Percentiles rank a stretch among this genome's conserved stretches.
Evolutionary conservation across 2,888 invertebrate species (phyloP).

Genomic region (Drosophila multiciliata): DNA sequence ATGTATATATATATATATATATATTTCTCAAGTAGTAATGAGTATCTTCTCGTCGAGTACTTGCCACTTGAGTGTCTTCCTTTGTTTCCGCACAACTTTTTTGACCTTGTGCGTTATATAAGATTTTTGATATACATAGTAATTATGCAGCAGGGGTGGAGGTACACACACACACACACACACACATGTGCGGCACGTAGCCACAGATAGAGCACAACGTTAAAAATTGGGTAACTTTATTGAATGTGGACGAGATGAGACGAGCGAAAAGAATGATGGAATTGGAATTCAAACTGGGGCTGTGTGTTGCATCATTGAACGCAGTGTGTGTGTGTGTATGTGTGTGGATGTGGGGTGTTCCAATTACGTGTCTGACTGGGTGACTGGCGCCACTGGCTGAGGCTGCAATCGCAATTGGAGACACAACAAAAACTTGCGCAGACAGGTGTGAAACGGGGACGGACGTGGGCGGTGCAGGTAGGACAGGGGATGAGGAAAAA

Average conservation of each 20-base stretch:
- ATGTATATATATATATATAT: neutral
- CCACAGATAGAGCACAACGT: neutral
- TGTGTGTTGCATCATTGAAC: neutral
- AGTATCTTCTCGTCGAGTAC: neutral
- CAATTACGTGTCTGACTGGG: constrained; percentile 50
- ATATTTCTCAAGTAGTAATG: neutral
- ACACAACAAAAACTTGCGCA: constrained; percentile 13
- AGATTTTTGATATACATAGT: constrained; percentile 3
- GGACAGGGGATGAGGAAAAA: too few relatives aligned
- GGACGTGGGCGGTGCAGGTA: neutral
- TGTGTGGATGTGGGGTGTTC: constrained; percentile 27
- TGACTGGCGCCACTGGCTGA: constrained; percentile 62
- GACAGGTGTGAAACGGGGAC: constrained; percentile 11
- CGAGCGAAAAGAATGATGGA: neutral
- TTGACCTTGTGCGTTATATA: constrained; percentile 20
- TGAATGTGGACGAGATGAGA: neutral
- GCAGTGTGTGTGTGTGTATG: neutral
- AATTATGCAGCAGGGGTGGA: neutral
- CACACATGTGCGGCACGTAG: constrained; percentile 2
- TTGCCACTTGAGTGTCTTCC: neutral
- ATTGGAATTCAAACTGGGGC: neutral
- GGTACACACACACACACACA: neutral
- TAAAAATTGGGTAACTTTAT: constrained; percentile 2
- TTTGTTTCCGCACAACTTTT: constrained; percentile 7
- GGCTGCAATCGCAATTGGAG: constrained; percentile 61